Base-by-base conservation (phyloP, 2,888 invertebrate genomes). In the Oxycera nigricornis region DNA sequence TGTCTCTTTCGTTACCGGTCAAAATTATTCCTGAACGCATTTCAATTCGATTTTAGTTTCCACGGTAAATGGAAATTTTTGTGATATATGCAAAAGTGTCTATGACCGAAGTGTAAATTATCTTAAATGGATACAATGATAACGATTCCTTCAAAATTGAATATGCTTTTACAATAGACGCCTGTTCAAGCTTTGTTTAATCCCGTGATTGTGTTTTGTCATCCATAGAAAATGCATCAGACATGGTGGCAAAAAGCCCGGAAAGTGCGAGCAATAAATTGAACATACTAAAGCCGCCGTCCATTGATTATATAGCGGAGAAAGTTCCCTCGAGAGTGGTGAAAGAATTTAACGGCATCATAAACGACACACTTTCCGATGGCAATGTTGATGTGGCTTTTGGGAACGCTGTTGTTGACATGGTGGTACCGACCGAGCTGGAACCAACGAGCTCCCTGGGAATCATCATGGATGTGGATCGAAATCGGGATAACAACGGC, bases 281-380 rank as follows among this genome's bases (percentile, higher is more conserved):
- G 72, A 30, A 57, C 41, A 35, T 52, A 55, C 52, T 70, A 52
- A 70, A 72, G 39, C 68, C 75, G 46, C 75, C 76, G 35, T 76
- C 76, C 17, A 76, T 76, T 59, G 76, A 76, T 75, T 76, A 75
- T 65, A 74, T 75, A n/a, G 72, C 75, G 14, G 75, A 76, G 65
- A 76, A 76, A 62, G 73, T 70, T 30, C 70, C 76, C 30, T 67
- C 61, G 72, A 65, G 65, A 17, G 11, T 65, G 41, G 22, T 46
- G 7, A 73, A 74, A 73, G 75, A 73, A 55, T 26, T 75, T 52
- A 68, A 74, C 57, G 73, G 57, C 59, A 67, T 67, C 72, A 26
- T 65, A 24, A 75, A 76, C 65, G 74, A 73, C 31, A 68, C 74
- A 35, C 50, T 73, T 28, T 62, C 73, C 57, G 65, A 73, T 22